Evolutionary conservation across 2,113 vertebrate species (phyloP).

Genomic region (Dunckerocampus dactyliophorus): DNA sequence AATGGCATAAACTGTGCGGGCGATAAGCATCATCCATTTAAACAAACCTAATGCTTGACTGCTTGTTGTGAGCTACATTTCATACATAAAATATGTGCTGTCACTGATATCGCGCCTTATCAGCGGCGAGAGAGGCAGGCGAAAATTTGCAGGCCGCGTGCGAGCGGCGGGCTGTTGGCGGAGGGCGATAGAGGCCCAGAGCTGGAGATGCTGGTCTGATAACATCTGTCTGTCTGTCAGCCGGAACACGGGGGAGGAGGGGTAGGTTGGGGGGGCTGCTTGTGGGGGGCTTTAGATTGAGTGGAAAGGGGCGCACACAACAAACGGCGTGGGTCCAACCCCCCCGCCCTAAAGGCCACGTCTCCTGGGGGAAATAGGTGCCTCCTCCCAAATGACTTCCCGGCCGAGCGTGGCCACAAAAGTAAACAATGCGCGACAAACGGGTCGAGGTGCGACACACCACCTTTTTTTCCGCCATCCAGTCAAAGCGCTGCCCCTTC

Average conservation of each 20-base stretch:
- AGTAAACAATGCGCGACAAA: constrained; percentile 48
- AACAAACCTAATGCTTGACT: constrained; percentile 95
- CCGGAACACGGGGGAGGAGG: constrained; percentile 36
- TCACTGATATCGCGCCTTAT: constrained; percentile 93
- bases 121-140: constrained; percentile 88
- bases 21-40: constrained; percentile 96
- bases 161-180: constrained; percentile 84
- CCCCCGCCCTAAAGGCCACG: constrained; percentile 38
- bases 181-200: constrained; percentile 80
- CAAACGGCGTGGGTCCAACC: constrained; percentile 30
- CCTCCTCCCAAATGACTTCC: constrained; percentile 55
- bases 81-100: constrained; percentile 98
- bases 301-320: constrained; percentile 25
- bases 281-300: constrained; percentile 15
- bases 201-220: constrained; percentile 81
- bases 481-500: too few species aligned
- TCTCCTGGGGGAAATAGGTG: constrained; percentile 49
- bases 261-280: constrained; percentile 53
- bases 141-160: constrained; percentile 81
- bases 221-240: constrained; percentile 80
- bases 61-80: constrained; percentile 89
- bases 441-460: constrained; percentile 13
- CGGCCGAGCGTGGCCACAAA: constrained; percentile 49
- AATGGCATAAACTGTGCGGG: constrained; percentile 67
- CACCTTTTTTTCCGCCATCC: too few species aligned